Evolutionary conservation across 2,113 vertebrate genomes (phyloP).

Genomic region (Uropsilus gracilis): DNA sequence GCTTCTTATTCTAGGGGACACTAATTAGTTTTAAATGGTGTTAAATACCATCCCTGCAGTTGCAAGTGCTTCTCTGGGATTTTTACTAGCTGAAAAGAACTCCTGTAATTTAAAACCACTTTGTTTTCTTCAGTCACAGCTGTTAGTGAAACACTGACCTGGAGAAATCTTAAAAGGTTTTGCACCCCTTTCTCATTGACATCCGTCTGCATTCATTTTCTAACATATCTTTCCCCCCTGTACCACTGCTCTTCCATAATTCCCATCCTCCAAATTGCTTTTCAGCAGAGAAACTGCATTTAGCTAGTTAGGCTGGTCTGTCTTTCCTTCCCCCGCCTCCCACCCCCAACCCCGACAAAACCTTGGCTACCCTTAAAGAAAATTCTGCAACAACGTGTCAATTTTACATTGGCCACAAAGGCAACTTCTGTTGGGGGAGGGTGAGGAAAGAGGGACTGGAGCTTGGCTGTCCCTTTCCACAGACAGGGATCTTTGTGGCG

Average conservation of each 20-base stretch:
- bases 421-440: conserved; percentile 88
- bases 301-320: conserved; percentile 79
- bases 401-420: conserved; percentile 90
- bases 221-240: background rate
- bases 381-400: conserved; percentile 90
- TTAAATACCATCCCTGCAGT: conserved; percentile 79
- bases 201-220: conserved; percentile 36
- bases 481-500: conserved; percentile 89
- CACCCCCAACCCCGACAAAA: conserved; percentile 77
- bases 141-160: conserved; percentile 63
- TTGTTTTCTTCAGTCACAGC: conserved; percentile 56
- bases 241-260: background rate
- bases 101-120: conserved; percentile 61
- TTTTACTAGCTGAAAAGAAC: conserved; percentile 72
- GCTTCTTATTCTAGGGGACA: conserved; percentile 74
- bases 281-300: conserved; percentile 77
- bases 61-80: conserved; percentile 72
- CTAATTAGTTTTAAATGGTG: conserved; percentile 78
- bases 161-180: conserved; percentile 7
- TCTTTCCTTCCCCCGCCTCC: conserved; percentile 26
- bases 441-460: conserved; percentile 78
- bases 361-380: conserved; percentile 88
- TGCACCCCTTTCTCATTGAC: background rate
- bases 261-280: conserved; percentile 70
- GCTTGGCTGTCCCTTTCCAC: conserved; percentile 85